These are phyloP conservation scores for Tachysurus fulvidraco DNA, from an alignment of 2,113 vertebrate genomes.

Conservation along the genomic window DNA sequence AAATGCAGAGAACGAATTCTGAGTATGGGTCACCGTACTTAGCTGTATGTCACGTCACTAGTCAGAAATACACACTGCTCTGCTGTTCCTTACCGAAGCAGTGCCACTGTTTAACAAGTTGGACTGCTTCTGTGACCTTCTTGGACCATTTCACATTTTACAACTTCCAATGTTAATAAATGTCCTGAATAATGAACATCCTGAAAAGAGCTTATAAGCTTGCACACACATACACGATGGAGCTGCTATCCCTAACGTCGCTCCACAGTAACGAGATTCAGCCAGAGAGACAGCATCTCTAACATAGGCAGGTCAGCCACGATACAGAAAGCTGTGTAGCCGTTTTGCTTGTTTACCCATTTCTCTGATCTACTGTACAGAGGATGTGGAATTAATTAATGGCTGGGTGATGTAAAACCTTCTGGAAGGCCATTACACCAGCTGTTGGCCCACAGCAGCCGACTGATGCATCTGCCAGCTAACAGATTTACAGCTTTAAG, in stretches of 20 bases:
- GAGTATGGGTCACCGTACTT: too few species aligned
- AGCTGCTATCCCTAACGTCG: background rate
- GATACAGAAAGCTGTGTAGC: background rate
- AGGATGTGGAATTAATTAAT: background rate
- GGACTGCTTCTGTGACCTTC: background rate
- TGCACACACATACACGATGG: background rate
- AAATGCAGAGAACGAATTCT: too few species aligned
- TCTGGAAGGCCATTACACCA: background rate
- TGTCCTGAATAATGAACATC: background rate
- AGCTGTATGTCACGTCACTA: too few species aligned
- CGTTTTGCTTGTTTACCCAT: background rate
- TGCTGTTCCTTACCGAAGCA: background rate
- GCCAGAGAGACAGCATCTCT: too few species aligned
- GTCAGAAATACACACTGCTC: background rate
- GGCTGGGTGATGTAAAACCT: background rate
- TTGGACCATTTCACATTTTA: background rate
- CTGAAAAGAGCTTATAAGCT: background rate
- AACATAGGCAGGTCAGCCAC: background rate
- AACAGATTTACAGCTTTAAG: slow-evolving; percentile 65
- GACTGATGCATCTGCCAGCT: slow-evolving; percentile 59
- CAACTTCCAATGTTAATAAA: background rate
- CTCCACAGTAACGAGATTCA: background rate
- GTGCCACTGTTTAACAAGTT: background rate
- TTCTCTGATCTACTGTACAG: background rate
- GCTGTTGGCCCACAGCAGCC: slow-evolving; percentile 4